Conservation (phyloP, 2,888 invertebrate genomes). For the Athalia cordata region DNA sequence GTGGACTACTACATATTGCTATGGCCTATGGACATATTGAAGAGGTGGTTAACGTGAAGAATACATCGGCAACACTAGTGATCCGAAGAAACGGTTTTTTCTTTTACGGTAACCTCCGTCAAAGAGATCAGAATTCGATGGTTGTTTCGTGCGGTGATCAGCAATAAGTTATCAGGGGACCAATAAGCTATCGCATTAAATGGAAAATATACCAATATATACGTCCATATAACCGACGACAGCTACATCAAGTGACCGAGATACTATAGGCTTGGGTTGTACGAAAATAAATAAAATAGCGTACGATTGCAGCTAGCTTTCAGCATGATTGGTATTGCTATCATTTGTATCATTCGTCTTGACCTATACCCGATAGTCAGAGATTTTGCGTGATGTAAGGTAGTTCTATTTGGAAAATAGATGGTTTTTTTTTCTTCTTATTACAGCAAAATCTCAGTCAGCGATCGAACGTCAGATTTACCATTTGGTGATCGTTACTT, state of each 20-base stretch:
- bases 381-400: conserved; percentile 31
- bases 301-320: conserved; percentile 49
- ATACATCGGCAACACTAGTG: not conserved
- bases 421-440: not conserved
- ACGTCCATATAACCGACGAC: not conserved
- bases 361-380: conserved; percentile 10
- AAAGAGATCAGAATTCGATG: conserved; percentile 9
- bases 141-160: conserved; percentile 13
- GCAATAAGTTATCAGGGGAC: not conserved
- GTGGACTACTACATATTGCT: no score
- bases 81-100: not conserved
- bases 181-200: conserved; percentile 7
- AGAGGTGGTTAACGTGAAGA: not conserved
- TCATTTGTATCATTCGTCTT: conserved; percentile 34
- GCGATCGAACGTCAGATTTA: not conserved
- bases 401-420: conserved; percentile 5
- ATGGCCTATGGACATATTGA: no score
- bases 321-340: conserved; percentile 56
- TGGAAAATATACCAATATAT: conserved; percentile 17
- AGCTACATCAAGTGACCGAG: no score
- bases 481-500: not conserved
- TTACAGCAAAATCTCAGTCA: not conserved
- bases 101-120: not conserved
- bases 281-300: conserved; percentile 13
- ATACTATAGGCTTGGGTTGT: not conserved